These are phyloP conservation scores for Phoenicopterus ruber DNA, from an alignment of 2,113 vertebrate species.

Conservation along the genomic window DNA sequence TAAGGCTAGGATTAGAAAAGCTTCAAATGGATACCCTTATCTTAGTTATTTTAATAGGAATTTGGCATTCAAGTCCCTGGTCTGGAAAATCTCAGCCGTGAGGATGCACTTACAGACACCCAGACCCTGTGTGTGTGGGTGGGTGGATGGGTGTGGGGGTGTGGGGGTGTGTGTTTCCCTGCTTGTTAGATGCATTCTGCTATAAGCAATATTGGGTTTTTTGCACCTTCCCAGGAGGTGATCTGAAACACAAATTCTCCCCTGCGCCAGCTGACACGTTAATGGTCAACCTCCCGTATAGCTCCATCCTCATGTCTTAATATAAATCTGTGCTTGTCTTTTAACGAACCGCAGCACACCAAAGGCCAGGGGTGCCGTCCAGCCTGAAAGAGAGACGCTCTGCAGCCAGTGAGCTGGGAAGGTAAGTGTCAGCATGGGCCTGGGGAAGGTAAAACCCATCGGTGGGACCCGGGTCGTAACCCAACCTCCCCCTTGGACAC, in stretches of 20 bases:
- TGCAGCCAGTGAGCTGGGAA: not conserved
- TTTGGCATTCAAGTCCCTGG: not conserved
- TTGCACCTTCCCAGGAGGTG: not conserved
- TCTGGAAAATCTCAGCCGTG: not conserved
- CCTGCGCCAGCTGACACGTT: rapidly evolving
- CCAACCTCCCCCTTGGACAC: not conserved
- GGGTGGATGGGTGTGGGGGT: too few species aligned
- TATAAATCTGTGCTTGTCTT: not conserved
- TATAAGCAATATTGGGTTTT: rapidly evolving
- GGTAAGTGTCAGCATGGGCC: not conserved
- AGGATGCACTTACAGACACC: not conserved
- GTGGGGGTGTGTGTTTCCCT: not conserved
- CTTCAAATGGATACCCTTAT: not conserved
- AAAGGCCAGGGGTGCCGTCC: not conserved
- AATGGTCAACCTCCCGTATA: not conserved
- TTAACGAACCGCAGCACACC: not conserved
- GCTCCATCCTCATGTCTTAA: not conserved
- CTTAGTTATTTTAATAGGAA: not conserved
- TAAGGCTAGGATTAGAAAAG: not conserved
- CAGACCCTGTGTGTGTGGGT: not conserved
- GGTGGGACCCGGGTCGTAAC: not conserved
- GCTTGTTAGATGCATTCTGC: not conserved
- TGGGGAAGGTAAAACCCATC: not conserved
- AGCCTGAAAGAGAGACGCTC: not conserved
- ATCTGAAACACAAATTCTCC: not conserved